Percentiles rank a stretch among this genome's conserved stretches.
Evolutionary conservation across 2,113 vertebrate species (phyloP).

Genomic region (Perca flavescens): DNA sequence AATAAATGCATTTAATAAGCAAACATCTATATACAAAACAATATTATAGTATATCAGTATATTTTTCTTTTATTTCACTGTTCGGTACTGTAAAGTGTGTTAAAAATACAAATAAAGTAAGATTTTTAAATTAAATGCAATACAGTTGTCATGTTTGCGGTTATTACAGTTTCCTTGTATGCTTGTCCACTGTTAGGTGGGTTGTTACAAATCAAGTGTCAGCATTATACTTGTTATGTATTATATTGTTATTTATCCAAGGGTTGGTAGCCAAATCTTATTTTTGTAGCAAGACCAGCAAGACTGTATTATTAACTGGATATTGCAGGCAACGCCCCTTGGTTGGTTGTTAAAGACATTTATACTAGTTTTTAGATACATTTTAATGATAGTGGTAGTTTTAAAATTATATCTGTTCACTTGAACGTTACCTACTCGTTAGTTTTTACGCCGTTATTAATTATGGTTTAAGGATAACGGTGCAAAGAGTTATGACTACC

Average conservation of each 20-base stretch:
- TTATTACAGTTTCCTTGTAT: background rate
- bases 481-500: background rate
- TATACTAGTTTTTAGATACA: background rate
- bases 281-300: background rate
- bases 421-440: background rate
- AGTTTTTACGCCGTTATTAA: background rate
- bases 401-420: background rate
- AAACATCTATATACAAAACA: slow-evolving; percentile 87
- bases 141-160: slow-evolving; percentile 27
- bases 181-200: background rate
- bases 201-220: background rate
- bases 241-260: background rate
- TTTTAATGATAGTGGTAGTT: too few species aligned
- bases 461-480: background rate
- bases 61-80: slow-evolving; percentile 90
- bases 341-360: background rate
- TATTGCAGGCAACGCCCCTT: background rate
- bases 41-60: slow-evolving; percentile 86
- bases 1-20: slow-evolving; percentile 90
- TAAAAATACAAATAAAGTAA: slow-evolving; percentile 89
- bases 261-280: background rate
- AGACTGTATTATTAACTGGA: background rate
- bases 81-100: slow-evolving; percentile 90
- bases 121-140: slow-evolving; percentile 84
- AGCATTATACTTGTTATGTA: background rate